Evolutionary conservation across 2,797 vertebrate genomes (phyloP), one percentile per base, ranked within the genome.

Genomic region (Lithobates sylvaticus): DNA sequence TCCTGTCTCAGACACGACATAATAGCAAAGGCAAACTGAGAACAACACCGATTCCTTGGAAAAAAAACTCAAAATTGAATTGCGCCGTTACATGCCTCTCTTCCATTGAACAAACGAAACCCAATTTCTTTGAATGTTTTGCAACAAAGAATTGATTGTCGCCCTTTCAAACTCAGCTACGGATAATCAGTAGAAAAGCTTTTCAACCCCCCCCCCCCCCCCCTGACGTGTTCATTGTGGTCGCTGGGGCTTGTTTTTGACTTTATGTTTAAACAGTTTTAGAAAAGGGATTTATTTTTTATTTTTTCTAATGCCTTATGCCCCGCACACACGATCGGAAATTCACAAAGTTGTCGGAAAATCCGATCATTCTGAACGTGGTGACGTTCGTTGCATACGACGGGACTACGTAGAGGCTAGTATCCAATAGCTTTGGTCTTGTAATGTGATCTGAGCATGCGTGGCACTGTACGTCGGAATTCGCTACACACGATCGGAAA

Each of bases 111-210:
- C 85, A 79, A 87, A 87, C 44, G 44, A 65, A 83, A 83, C 39
- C 29, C 27, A 47, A 79, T 84, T 74, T 78, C 74, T 73, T 67
- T 83, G 26, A 54, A 32, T 71, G 27, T 78, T 78, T 1, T 72
- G 44, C 64, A 78, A 78, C 80, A 83, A 72, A 78, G 70, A 34
- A 61, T 54, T 81, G 78, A 86, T 76, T 81, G 84, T 58, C 81
- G 32, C 16, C 42, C 69, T 10, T 47, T 67, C 39, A 26, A 82
- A 68, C 75, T n/a, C 26, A 29, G 34, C 42, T 70, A 39, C 68
- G 47, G 34, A 72, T 76, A 74, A 82, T 72, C 85, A 82, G 76
- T 10, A 61, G 23, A 32, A 26, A 27, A 78, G 76, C 36, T n/a
- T 44, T 58, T 58, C n/a, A n/a, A n/a, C n/a, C n/a, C n/a, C n/a